Evolutionary conservation across 2,113 vertebrate genomes (phyloP).

Genomic region (Corythaixoides concolor): DNA sequence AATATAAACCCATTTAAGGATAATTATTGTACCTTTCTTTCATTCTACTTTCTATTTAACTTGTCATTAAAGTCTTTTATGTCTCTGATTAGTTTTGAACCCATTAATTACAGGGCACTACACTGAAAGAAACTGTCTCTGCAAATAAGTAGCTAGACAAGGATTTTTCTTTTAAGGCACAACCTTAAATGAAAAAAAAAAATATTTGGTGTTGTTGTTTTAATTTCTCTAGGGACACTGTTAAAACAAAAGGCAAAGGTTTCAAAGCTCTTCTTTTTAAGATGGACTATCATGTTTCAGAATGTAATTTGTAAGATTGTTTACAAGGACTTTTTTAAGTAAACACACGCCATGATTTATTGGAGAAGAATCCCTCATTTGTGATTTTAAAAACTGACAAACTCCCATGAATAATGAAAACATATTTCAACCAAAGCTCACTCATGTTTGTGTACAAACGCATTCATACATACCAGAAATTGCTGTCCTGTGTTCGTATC

Average conservation of each 20-base stretch:
- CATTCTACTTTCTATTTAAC: background rate
- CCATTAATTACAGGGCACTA: constrained; percentile 5
- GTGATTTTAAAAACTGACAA: background rate
- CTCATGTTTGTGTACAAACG: background rate
- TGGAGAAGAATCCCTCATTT: background rate
- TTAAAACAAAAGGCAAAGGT: background rate
- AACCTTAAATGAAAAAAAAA: background rate
- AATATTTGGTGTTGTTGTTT: background rate
- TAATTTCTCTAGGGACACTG: background rate
- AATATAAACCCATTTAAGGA: constrained; percentile 4
- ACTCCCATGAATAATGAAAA: background rate
- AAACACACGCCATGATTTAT: background rate
- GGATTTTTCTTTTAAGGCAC: background rate
- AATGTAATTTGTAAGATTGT: background rate
- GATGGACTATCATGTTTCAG: background rate
- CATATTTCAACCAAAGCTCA: background rate
- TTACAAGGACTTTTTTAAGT: background rate
- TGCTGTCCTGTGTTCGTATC: background rate
- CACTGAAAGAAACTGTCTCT: background rate
- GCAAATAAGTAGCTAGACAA: background rate
- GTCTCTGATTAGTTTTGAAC: constrained; percentile 33
- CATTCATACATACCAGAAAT: background rate
- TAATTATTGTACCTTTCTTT: constrained; percentile 11
- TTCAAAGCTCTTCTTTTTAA: background rate
- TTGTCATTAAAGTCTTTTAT: constrained; percentile 11